phyloP scores from a whole-genome alignment of 1,140 invertebrate genomes.

The Chelonus insularis region DNA sequence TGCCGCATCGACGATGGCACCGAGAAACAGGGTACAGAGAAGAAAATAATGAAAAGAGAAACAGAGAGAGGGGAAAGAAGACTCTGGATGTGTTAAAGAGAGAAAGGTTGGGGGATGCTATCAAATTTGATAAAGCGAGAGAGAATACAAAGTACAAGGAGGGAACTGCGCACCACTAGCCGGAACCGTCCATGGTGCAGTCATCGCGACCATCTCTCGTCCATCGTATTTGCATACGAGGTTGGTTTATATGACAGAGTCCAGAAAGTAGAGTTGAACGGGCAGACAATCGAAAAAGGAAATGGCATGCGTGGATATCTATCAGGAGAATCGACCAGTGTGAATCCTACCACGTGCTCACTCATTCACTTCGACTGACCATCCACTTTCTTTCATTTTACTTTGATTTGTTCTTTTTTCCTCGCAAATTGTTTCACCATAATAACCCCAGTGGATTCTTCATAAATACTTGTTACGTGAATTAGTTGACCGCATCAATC shows the following conservation, averaged over 20 bases:
- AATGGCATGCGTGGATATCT: slow-evolving; percentile 19
- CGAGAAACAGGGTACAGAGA: neutral
- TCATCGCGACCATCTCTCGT: slow-evolving; percentile 56
- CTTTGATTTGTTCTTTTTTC: neutral
- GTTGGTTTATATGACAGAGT: slow-evolving; percentile 29
- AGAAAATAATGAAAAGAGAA: neutral
- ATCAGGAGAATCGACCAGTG: slow-evolving; percentile 33
- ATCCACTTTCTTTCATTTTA: slow-evolving; percentile 21
- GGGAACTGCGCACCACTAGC: slow-evolving; percentile 60
- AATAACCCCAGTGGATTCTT: no score
- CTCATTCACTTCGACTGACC: slow-evolving; percentile 29
- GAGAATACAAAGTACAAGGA: slow-evolving; percentile 34
- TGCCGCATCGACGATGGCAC: slow-evolving; percentile 4
- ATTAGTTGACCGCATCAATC: no score
- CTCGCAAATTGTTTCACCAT: no score
- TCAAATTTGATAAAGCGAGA: slow-evolving; percentile 16
- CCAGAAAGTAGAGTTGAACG: slow-evolving; percentile 18
- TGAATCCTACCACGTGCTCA: slow-evolving; percentile 40
- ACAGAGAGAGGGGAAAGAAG: neutral
- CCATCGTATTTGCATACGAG: slow-evolving; percentile 54
- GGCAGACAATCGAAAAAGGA: slow-evolving; percentile 19
- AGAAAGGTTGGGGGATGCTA: neutral
- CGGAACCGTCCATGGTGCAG: slow-evolving; percentile 56
- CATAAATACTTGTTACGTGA: no score
- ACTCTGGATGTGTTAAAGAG: neutral